Conservation (phyloP, 2,888 invertebrate species). For the Petrolisthes manimaculis region DNA sequence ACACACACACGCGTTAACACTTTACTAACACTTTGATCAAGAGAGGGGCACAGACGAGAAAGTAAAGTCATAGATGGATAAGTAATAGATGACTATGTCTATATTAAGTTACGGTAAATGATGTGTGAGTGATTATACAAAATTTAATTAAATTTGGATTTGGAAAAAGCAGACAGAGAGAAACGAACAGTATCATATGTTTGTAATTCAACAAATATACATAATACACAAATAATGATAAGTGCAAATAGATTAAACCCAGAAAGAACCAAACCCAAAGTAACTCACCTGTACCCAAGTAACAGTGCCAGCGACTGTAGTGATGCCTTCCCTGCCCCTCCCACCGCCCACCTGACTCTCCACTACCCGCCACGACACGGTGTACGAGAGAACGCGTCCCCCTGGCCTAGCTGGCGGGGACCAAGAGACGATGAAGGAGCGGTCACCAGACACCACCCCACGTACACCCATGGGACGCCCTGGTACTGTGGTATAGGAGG, state of each 20-base stretch:
- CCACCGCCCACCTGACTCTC: conserved; percentile 45
- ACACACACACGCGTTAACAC: not conserved
- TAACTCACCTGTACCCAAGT: conserved; percentile 55
- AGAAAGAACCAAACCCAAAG: not conserved
- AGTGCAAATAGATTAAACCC: not conserved
- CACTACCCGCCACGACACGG: conserved; percentile 53
- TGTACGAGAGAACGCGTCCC: conserved; percentile 56
- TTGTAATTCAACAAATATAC: too few relatives aligned
- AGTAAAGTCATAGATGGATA: too few relatives aligned
- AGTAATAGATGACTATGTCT: too few relatives aligned
- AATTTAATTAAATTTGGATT: too few relatives aligned
- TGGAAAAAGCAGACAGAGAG: too few relatives aligned
- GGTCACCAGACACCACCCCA: conserved; percentile 55
- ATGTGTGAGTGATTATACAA: too few relatives aligned
- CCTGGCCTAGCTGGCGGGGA: conserved; percentile 54
- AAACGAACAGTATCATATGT: too few relatives aligned
- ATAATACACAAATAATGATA: too few relatives aligned
- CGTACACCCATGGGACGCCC: conserved; percentile 50
- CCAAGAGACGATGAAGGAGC: conserved; percentile 61
- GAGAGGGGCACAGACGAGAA: too few relatives aligned
- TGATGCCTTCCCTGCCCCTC: conserved; percentile 50
- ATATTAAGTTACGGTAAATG: too few relatives aligned
- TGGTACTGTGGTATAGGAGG: conserved; percentile 44
- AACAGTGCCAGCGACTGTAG: conserved; percentile 53
- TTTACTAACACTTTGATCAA: too few relatives aligned